Evolutionary conservation across 2,888 invertebrate species (phyloP).

Genomic region (Tyria jacobaeae): DNA sequence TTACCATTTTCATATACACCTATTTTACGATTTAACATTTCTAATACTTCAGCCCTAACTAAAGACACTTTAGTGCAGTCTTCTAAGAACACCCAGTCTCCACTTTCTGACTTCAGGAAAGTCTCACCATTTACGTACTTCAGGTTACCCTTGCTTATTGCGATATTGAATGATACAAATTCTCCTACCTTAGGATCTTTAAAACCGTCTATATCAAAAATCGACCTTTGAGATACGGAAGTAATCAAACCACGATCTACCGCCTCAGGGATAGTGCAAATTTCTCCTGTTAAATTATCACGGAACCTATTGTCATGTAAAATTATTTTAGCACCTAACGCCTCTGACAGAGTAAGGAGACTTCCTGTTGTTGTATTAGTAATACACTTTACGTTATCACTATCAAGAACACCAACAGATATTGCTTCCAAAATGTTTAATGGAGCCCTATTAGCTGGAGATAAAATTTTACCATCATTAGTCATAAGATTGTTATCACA

Average conservation of each 20-base stretch:
- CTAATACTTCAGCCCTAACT: conserved; percentile 94
- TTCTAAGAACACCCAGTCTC: conserved; percentile 91
- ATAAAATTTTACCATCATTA: conserved; percentile 91
- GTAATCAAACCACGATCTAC: conserved; percentile 95
- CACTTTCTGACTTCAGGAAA: conserved; percentile 91
- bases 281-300: conserved; percentile 91
- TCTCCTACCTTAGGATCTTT: conserved; percentile 93
- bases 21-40: conserved; percentile 93
- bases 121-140: conserved; percentile 91
- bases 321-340: conserved; percentile 93
- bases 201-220: conserved; percentile 97
- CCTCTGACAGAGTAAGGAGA: conserved; percentile 94
- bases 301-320: conserved; percentile 90
- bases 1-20: conserved; percentile 92
- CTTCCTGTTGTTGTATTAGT: conserved; percentile 93
- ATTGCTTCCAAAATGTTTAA: conserved; percentile 95
- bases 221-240: conserved; percentile 94
- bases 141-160: conserved; percentile 91
- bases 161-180: conserved; percentile 94
- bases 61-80: conserved; percentile 93
- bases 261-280: conserved; percentile 93
- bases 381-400: conserved; percentile 93
- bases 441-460: conserved; percentile 92
- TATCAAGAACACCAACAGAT: conserved; percentile 94
- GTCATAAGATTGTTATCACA: conserved; percentile 93